Evolutionary conservation across 2,113 vertebrate genomes (phyloP), one percentile per base, ranked within the genome.

Genomic region (Plectropomus leopardus): DNA sequence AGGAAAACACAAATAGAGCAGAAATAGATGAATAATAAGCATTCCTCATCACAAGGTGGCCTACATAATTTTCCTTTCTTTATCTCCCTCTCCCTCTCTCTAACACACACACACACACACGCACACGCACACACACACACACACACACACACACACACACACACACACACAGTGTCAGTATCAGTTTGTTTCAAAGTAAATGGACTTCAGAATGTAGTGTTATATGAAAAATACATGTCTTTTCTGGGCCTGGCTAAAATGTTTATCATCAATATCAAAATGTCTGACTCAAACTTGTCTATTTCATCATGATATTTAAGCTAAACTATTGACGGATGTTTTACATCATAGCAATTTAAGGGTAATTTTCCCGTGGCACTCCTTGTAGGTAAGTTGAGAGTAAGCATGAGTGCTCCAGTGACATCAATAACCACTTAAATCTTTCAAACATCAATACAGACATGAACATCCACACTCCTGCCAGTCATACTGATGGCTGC

Each of bases 1-100:
- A 75, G 17, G 45, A 77, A 76, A 80, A 78, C 72, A 80, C 48
- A 82, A 89, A 86, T 40, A 76, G 79, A 81, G 71, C 77, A 83
- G 42, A 80, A 76, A 74, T 24, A 83, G 50, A 86, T 65, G 47
- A 69, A 72, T 19, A 68, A 54, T 8, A 58, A 90, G 53, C 73
- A 61, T 71, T 77, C 30, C 23, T 69, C 48, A 72, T 80, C 70
- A 86, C 48, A 80, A 71, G 68, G 51, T 10, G 7, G 53, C 54
- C 19, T 42, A 61, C 70, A 73, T 72, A 59, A 76, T 65, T 70
- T 44, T 74, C 5, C 21, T 17, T 69, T 66, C n/a, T 66, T 24
- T n/a, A 14, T 64, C 45, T 21, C 23, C 11, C 9, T 19, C 21
- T n/a, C 9, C n/a, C 10, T 1, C 11, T 40, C 9, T 10, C 9